Evolutionary conservation across 2,113 vertebrate genomes (phyloP), one percentile per base, ranked within the genome.

Genomic region (Poeciliopsis prolifica): DNA sequence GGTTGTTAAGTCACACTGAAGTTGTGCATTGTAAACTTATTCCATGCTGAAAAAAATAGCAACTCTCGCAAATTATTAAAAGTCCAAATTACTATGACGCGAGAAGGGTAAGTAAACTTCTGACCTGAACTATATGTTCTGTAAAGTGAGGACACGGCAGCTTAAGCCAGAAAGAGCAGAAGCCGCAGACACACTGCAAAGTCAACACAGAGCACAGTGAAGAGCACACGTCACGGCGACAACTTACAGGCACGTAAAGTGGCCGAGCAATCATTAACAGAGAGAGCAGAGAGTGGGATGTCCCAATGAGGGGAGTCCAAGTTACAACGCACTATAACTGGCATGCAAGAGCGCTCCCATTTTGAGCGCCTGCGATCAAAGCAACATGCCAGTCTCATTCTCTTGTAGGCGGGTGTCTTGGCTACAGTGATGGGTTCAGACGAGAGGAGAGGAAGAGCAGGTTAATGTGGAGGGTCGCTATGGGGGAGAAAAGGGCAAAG

Each of bases 181-280:
- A 67, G 79, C 84, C 26, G 68, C 65, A 67, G 81, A 80, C 83
- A 88, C 65, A 40, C 48, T 63, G 79, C 65, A 86, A 44, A 58
- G 77, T 48, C 63, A 61, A 67, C 76, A 87, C 74, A 75, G 85
- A 63, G 80, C 71, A 88, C 85, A 87, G 76, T 69, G 81, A 89
- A 67, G 82, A 86, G 83, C 88, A 85, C 77, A 81, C 72, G 87
- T 90, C 91, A 88, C 76, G 88, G 87, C 69, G 86, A 96, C 93
- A 96, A 99, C 97, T 99, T 99, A 98, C 97, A 98, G 96, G 96
- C 95, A 96, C 91, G 96, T 95, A 98, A 95, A 95, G 95, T 95
- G 95, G 96, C 94, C 83, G 96, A 95, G 95, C 95, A 97, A 96
- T 98, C 97, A 96, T 96, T 97, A 96, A 98, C 96, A 98, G 96